Conservation (phyloP, 1,140 invertebrate genomes). For the Drosophila eugracilis region DNA sequence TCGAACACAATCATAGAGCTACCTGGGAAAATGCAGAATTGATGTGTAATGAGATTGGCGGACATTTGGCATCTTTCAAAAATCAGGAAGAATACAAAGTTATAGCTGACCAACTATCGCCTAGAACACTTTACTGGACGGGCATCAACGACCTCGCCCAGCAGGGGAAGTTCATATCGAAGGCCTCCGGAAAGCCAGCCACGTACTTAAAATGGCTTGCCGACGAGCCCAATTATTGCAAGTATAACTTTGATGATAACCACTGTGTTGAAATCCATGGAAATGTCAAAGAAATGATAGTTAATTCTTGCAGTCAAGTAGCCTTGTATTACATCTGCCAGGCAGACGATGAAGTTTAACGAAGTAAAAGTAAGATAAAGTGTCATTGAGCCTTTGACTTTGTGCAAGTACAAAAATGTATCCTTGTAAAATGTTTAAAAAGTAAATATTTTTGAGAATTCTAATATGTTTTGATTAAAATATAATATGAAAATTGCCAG, state of each 20-base stretch:
- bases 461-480: too few relatives aligned
- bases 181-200: not conserved
- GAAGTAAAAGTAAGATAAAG: not conserved
- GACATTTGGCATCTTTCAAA: not conserved
- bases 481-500: too few relatives aligned
- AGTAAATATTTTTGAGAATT: too few relatives aligned
- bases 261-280: not conserved
- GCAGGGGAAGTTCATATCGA: not conserved
- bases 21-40: not conserved
- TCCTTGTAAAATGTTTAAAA: too few relatives aligned
- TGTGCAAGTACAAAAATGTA: too few relatives aligned
- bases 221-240: not conserved
- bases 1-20: not conserved
- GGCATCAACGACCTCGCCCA: conserved; percentile 3
- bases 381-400: too few relatives aligned
- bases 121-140: not conserved
- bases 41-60: conserved; percentile 2
- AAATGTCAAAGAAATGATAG: not conserved
- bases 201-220: not conserved
- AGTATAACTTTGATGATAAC: too few relatives aligned
- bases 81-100: not conserved
- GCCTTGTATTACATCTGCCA: conserved; percentile 1
- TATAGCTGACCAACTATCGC: not conserved
- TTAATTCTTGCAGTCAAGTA: not conserved
- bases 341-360: not conserved